Evolutionary conservation across 2,888 invertebrate species (phyloP), one percentile per base, ranked within the genome.

Genomic region (Drosophila algonquin): DNA sequence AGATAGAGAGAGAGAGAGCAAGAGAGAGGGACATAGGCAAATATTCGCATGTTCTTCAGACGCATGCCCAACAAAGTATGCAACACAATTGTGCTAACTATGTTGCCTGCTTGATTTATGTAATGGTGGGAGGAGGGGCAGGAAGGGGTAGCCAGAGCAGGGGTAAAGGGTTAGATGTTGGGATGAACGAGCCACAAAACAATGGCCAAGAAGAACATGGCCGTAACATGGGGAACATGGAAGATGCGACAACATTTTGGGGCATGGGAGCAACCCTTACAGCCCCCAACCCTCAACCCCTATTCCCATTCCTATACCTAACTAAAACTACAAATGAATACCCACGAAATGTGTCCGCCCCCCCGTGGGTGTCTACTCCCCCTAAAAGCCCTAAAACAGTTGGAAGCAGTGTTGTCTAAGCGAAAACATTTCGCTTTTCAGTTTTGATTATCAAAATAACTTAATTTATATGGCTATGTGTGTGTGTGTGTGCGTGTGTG

Each of bases 11-110:
- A 32, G 12, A 35, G 12, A 35, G 12, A 12, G 35, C 12, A 8
- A 24, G 21, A 18, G 45, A 50, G 63, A 55, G 52, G 48, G 53
- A 45, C 61, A 18, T 35, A 44, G 59, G 30, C 57, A 53, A 61
- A 55, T 40, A 40, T 72, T 58, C 54, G 63, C 81, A 77, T 67
- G 76, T 71, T 75, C 79, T 59, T 75, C 78, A 79, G 83, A 81
- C 87, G 85, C 82, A 82, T 80, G 82, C 82, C 81, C 85, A 58
- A 77, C 73, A 76, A 86, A 83, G 84, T 83, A 82, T 82, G 81
- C 84, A 82, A 83, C 79, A 86, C 81, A 82, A 87, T 87, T 82
- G 87, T 87, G 87, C 87, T 82, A 87, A 87, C 82, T 84, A 82
- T 86, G 83, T 73, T 86, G 87, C 64, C 64, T 47, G 40, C 40